These are phyloP conservation scores for Melopsittacus undulatus DNA, from an alignment of 2,797 vertebrate species.

Conservation along the genomic window DNA sequence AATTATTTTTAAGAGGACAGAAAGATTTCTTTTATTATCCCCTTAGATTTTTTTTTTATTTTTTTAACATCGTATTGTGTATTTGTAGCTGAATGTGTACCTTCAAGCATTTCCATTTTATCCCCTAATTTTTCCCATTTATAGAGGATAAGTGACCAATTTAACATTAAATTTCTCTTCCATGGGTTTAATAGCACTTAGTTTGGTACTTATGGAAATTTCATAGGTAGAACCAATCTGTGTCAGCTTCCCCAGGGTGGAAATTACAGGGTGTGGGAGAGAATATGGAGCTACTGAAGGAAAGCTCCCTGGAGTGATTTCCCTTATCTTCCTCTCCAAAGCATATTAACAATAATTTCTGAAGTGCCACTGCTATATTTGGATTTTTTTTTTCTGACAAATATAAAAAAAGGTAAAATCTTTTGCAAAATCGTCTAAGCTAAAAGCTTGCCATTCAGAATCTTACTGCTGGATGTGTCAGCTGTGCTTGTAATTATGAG, in stretches of 20 bases:
- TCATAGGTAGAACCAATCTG: constrained; percentile 54
- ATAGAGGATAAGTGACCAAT: constrained; percentile 43
- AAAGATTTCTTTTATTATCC: constrained; percentile 22
- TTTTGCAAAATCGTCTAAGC: not conserved
- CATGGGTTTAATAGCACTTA: constrained; percentile 66
- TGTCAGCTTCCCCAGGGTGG: constrained; percentile 50
- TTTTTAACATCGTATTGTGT: not conserved
- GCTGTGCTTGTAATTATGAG: not conserved
- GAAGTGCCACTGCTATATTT: not conserved
- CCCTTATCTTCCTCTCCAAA: not conserved
- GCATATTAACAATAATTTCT: constrained; percentile 19
- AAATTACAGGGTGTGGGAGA: constrained; percentile 49
- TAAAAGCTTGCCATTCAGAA: not conserved
- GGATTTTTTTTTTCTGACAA: not conserved
- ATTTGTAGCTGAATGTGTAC: constrained; percentile 18
- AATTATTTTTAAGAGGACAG: constrained; percentile 31
- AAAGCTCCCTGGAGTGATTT: constrained; percentile 46
- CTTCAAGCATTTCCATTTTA: constrained; percentile 61
- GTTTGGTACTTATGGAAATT: constrained; percentile 62
- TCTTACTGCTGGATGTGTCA: not conserved
- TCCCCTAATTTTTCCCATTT: constrained; percentile 50
- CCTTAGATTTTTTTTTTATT: not conserved
- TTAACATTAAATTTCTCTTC: constrained; percentile 63
- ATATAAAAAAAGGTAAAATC: not conserved
- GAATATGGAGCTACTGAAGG: constrained; percentile 39